Base-by-base conservation (phyloP, 2,113 vertebrate species). In the Todiramphus chloris region DNA sequence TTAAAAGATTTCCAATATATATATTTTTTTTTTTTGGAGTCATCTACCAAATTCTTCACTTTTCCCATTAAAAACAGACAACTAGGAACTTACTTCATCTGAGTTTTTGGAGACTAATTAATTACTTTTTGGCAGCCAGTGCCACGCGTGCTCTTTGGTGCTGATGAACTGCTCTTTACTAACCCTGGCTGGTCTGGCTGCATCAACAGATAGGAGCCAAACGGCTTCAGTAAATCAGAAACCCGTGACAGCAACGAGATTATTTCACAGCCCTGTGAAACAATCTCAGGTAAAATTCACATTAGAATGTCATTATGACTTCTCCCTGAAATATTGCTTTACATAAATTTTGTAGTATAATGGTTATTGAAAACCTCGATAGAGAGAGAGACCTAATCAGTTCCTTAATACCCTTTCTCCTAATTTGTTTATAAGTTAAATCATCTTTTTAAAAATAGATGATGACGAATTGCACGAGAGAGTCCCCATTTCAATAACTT, bases 281-380 rank as follows among this genome's bases (percentile, higher is more conserved):
- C 48, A 63, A 46, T 79, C 86, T 70, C 92, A 94, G 90, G 92
- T 92, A 87, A 83, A 82, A 91, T 62, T 92, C 88, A 10, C 88
- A 95, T 89, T 39, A 87, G 60, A 58, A 58, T 37, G 25, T 55
- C 66, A 33, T 87, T 66, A 83, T 48, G 35, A 37, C 73, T 83
- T 41, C 70, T 58, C 66, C 77, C 80, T 95, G 81, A 96, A 90
- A 89, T 92, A 96, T 43, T 78, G 60, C 74, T 75, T n/a, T 30
- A 14, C 91, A 89, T 89, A 37, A 59, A 87, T 93, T 84, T 58
- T 69, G 73, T 41, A 66, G n/a, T 6, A 15, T 28, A 76, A 82
- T 19, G 43, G 62, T 50, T 95, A 80, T 80, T 84, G n/a, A 92
- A 95, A 94, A 18, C 53, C 43, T 81, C 48, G 17, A 13, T 17